Evolutionary conservation across 2,113 vertebrate species (phyloP).

Genomic region (Callipepla squamata): DNA sequence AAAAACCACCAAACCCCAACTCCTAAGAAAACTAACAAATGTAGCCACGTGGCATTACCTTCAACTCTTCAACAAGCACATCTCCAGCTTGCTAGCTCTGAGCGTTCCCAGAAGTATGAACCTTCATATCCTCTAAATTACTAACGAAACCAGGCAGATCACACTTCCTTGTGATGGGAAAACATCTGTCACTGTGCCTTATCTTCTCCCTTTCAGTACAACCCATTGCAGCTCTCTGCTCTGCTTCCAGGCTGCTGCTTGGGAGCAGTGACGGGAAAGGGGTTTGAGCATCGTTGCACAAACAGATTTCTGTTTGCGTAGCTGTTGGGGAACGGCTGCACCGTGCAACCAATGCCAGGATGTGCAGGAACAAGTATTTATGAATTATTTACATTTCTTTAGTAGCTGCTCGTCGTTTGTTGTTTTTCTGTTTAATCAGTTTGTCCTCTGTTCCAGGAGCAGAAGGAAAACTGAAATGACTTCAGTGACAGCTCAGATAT

Average conservation of each 20-base stretch:
- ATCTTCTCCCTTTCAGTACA: background rate
- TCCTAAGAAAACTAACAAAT: background rate
- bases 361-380: background rate
- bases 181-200: background rate
- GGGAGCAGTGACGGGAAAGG: background rate
- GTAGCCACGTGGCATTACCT: background rate
- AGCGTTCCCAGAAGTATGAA: background rate
- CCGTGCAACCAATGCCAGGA: background rate
- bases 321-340: background rate
- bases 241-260: background rate
- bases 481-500: slow-evolving; percentile 40
- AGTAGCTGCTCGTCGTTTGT: background rate
- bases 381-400: slow-evolving; percentile 40
- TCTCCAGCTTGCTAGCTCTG: background rate
- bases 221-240: background rate
- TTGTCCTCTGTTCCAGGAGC: slow-evolving; percentile 28
- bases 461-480: slow-evolving; percentile 21
- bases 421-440: slow-evolving; percentile 48
- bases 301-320: background rate
- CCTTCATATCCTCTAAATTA: background rate
- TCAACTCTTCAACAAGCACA: background rate
- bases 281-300: background rate
- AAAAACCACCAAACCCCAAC: rapidly evolving
- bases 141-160: background rate
- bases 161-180: background rate